Conservation (phyloP, 2,797 vertebrate genomes). For the Pantherophis vulpinus region DNA sequence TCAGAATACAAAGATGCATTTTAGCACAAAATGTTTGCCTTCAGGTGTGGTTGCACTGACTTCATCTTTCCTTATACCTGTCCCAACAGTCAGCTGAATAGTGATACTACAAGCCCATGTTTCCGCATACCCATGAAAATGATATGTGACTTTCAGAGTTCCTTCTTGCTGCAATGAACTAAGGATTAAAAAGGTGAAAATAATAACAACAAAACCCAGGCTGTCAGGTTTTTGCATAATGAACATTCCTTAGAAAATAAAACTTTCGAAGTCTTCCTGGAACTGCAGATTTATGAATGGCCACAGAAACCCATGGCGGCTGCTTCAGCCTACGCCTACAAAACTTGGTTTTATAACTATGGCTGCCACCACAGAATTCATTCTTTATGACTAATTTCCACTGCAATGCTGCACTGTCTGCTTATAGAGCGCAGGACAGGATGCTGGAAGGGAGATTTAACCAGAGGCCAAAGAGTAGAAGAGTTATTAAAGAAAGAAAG, state of each 20-base stretch:
- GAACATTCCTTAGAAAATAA: conserved; percentile 65
- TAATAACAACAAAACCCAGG: conserved; percentile 12
- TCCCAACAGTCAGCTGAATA: not conserved
- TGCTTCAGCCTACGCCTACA: conserved; percentile 57
- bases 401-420: conserved; percentile 43
- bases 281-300: conserved; percentile 65
- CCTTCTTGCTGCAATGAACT: conserved; percentile 34
- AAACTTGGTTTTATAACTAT: conserved; percentile 55
- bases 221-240: conserved; percentile 50
- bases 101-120: not conserved
- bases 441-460: conserved; percentile 43
- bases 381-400: conserved; percentile 66
- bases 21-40: not conserved
- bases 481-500: conserved; percentile 46
- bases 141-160: not conserved
- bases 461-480: conserved; percentile 45
- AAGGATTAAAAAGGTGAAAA: conserved; percentile 42
- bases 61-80: not conserved
- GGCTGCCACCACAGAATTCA: conserved; percentile 62
- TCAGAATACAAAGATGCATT: not conserved
- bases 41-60: not conserved
- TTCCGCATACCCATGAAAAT: not conserved
- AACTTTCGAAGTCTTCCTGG: conserved; percentile 70
- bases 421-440: conserved; percentile 39
- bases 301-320: conserved; percentile 56